Evolutionary conservation across 2,888 invertebrate species (phyloP).

Genomic region (Nomada ruficornis): DNA sequence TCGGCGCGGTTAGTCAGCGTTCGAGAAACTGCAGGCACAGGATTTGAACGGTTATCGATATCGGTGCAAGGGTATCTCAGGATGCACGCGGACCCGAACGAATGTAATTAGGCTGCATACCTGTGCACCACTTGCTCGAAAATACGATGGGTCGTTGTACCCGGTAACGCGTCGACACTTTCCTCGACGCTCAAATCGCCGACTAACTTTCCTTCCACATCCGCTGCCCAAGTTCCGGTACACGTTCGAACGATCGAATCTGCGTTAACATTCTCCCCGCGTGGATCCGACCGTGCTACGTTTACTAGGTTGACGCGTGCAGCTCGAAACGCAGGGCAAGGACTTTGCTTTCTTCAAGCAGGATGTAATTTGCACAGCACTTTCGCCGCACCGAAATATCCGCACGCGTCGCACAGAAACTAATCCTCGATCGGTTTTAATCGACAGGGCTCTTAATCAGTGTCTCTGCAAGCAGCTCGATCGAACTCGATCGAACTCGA

Average conservation of each 20-base stretch:
- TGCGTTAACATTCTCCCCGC: slow-evolving; percentile 64
- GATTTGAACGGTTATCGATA: no score
- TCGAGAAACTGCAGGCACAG: no score
- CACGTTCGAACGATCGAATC: slow-evolving; percentile 34
- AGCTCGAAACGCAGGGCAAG: not conserved
- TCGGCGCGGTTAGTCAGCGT: no score
- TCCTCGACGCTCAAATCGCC: slow-evolving; percentile 53
- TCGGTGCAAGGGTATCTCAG: no score
- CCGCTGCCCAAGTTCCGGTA: slow-evolving; percentile 32
- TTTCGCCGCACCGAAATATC: slow-evolving; percentile 28
- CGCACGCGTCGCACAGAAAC: not conserved
- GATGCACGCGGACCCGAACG: no score
- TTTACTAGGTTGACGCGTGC: no score
- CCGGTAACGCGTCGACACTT: slow-evolving; percentile 67
- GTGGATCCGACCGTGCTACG: not conserved
- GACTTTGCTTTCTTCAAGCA: slow-evolving; percentile 28
- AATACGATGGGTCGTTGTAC: slow-evolving; percentile 63
- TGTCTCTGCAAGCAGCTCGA: not conserved
- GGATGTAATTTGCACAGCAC: slow-evolving; percentile 48
- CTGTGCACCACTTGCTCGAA: slow-evolving; percentile 24
- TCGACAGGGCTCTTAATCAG: not conserved
- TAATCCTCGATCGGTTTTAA: not conserved
- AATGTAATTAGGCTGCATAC: no score
- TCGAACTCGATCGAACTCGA: no score
- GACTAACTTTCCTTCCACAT: slow-evolving; percentile 52